phyloP scores from a whole-genome alignment of 1,140 invertebrate species.

The Drosophila simulans region DNA sequence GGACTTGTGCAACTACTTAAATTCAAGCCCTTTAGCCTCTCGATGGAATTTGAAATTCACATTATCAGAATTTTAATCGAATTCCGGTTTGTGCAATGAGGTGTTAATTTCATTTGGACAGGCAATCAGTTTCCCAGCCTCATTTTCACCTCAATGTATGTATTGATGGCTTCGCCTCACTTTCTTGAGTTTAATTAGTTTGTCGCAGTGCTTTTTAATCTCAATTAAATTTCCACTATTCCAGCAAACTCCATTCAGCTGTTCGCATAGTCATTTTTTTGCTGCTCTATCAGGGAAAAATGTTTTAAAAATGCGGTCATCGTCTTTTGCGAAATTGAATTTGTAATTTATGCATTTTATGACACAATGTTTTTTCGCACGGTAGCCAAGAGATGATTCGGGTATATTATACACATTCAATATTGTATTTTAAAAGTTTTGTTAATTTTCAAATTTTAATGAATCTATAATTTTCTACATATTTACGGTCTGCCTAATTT shows the following conservation, averaged over 20 bases:
- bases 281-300: slow-evolving; percentile 20
- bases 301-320: slow-evolving; percentile 30
- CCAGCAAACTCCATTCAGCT: slow-evolving; percentile 1
- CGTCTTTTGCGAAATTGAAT: slow-evolving; percentile 59
- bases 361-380: slow-evolving; percentile 31
- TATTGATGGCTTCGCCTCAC: slow-evolving; percentile 1
- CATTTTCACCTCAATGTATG: background rate
- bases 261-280: background rate
- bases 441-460: background rate
- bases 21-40: background rate
- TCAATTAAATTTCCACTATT: slow-evolving; percentile 5
- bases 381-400: background rate
- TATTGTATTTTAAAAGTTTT: too few relatives aligned
- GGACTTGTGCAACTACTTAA: background rate
- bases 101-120: slow-evolving; percentile 34
- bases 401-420: slow-evolving; percentile 1
- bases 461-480: too few relatives aligned
- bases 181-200: slow-evolving; percentile 11
- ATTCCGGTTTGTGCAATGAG: slow-evolving; percentile 12
- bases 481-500: too few relatives aligned
- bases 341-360: slow-evolving; percentile 64
- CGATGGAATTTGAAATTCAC: slow-evolving; percentile 15
- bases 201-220: background rate
- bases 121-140: slow-evolving; percentile 16
- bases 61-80: slow-evolving; percentile 2